Evolutionary conservation across 2,113 vertebrate species (phyloP).

Genomic region (Theristicus caerulescens): DNA sequence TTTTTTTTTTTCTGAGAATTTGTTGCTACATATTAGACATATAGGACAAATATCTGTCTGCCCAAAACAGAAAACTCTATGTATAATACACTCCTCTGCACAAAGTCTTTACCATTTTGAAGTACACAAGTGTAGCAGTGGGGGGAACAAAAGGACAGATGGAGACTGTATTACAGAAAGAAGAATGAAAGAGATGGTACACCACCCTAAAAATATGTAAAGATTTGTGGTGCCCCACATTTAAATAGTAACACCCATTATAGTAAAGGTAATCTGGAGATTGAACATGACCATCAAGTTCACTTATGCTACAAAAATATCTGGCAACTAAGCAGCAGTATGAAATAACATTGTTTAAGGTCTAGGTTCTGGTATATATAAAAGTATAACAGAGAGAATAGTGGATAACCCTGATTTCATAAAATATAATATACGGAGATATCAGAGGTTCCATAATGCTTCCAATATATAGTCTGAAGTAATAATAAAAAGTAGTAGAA

Average conservation of each 20-base stretch:
- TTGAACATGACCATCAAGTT: neutral
- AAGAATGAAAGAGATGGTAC: neutral
- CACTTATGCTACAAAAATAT: neutral
- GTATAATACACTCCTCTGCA: neutral
- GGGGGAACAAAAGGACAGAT: neutral
- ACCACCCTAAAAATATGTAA: neutral
- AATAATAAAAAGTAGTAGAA: neutral
- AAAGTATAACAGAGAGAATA: neutral
- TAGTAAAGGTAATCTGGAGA: neutral
- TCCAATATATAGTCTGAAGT: neutral
- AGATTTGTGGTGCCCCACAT: neutral
- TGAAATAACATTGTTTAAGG: neutral
- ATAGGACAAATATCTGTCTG: neutral
- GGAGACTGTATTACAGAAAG: neutral
- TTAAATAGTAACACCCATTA: neutral
- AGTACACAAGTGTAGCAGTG: no score
- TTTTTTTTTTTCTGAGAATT: neutral
- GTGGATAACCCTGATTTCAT: neutral
- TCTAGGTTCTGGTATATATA: neutral
- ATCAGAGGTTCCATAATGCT: neutral
- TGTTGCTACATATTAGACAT: neutral
- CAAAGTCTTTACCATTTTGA: neutral
- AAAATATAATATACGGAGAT: neutral
- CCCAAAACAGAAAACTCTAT: neutral
- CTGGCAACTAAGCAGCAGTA: neutral